These are phyloP conservation scores for Amaurobius ferox DNA, from an alignment of 2,888 invertebrate genomes.

Conservation along the genomic window DNA sequence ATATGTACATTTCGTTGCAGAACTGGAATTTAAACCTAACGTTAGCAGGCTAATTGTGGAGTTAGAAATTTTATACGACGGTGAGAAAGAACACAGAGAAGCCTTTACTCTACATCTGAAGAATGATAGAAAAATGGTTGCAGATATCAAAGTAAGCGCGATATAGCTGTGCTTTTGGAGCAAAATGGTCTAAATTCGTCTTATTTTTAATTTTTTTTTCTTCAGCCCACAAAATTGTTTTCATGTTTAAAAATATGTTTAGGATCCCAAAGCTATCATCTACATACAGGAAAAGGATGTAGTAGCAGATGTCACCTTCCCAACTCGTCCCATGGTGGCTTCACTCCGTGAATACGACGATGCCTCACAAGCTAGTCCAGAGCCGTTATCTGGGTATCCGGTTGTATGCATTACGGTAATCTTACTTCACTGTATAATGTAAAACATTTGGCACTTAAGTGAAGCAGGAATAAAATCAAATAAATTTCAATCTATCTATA, in stretches of 20 bases:
- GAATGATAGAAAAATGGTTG: conserved; percentile 75
- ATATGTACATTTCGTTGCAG: conserved; percentile 74
- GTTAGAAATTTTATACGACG: conserved; percentile 77
- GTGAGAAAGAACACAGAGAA: conserved; percentile 77
- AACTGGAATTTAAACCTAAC: conserved; percentile 76
- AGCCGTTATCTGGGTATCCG: conserved; percentile 77
- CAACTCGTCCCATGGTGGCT: conserved; percentile 76
- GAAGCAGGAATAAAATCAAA: no score
- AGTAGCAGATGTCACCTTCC: conserved; percentile 78
- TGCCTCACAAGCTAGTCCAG: conserved; percentile 67
- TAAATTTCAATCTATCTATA: no score
- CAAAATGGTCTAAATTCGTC: no score
- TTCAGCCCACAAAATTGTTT: no score
- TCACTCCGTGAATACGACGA: conserved; percentile 77
- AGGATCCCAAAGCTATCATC: conserved; percentile 75
- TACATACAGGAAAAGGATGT: conserved; percentile 77
- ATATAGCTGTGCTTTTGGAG: no score
- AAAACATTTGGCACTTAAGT: no score
- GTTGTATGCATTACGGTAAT: conserved; percentile 78
- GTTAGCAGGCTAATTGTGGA: conserved; percentile 76
- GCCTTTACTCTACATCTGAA: conserved; percentile 77
- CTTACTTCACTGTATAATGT: no score
- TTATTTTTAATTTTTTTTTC: no score
- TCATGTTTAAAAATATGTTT: no score
- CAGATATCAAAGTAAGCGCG: conserved; percentile 76